Conservation (phyloP, 2,797 vertebrate species). For the Peromyscus aztecus region DNA sequence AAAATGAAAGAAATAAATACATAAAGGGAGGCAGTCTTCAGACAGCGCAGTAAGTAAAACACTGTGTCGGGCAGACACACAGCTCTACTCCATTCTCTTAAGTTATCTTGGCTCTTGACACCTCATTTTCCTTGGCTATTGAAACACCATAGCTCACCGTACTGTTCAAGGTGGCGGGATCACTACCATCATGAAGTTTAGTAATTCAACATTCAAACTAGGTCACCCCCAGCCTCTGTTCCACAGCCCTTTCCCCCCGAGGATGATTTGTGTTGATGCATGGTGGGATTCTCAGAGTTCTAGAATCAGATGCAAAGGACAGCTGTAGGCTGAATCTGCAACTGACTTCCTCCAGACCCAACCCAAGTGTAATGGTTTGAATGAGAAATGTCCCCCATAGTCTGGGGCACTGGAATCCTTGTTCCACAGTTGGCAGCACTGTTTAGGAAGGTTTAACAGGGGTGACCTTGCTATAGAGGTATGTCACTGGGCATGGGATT, state of each 20-base stretch:
- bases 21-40: background rate
- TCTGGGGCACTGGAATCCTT: background rate
- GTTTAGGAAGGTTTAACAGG: background rate
- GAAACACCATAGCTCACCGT: background rate
- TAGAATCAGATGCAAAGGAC: background rate
- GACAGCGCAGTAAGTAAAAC: background rate
- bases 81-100: background rate
- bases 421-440: background rate
- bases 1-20: background rate
- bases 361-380: background rate
- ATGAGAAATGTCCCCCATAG: background rate
- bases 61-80: background rate
- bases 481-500: background rate
- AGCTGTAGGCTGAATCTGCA: background rate
- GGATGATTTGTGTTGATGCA: background rate
- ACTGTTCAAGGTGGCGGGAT: background rate
- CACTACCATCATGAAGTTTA: background rate
- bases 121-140: background rate
- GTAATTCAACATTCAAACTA: background rate
- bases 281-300: accelerated
- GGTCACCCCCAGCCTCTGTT: background rate
- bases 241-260: background rate
- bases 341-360: background rate
- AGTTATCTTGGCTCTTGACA: background rate
- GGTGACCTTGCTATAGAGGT: background rate